Percentiles rank a stretch among this genome's conserved stretches.
Evolutionary conservation across 2,888 invertebrate species (phyloP).

Genomic region (Spisula subtruncata): DNA sequence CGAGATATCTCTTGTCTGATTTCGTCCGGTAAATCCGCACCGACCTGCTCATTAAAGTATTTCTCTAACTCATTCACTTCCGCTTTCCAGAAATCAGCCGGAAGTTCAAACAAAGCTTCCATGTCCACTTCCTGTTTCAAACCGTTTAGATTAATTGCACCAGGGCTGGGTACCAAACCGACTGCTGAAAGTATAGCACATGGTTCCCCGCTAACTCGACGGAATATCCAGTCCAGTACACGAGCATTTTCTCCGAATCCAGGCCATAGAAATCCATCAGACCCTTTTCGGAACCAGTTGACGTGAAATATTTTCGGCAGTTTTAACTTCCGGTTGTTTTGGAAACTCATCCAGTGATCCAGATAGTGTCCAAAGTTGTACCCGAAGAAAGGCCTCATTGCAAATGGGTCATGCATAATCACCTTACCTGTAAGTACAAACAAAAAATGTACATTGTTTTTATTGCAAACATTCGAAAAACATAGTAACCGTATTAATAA

Average conservation of each 20-base stretch:
- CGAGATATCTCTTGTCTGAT: conserved; percentile 92
- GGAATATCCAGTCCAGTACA: conserved; percentile 98
- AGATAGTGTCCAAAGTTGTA: conserved; percentile 99
- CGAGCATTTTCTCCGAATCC: conserved; percentile 98
- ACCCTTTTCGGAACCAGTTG: conserved; percentile 98
- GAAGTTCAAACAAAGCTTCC: conserved; percentile 95
- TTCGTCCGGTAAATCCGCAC: conserved; percentile 94
- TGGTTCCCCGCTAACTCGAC: conserved; percentile 90
- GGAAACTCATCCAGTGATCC: conserved; percentile 97
- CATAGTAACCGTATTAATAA: too few relatives aligned
- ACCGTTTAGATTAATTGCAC: conserved; percentile 91
- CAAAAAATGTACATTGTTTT: neutral
- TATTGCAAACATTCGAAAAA: neutral
- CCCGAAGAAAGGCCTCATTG: conserved; percentile 99
- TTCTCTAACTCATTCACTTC: conserved; percentile 93
- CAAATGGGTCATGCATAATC: conserved; percentile 99
- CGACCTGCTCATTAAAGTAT: conserved; percentile 97
- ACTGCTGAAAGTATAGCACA: conserved; percentile 91
- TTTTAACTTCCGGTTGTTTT: conserved; percentile 88
- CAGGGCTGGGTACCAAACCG: conserved; percentile 88
- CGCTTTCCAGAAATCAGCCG: conserved; percentile 96
- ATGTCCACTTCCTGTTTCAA: conserved; percentile 92
- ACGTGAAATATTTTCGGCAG: conserved; percentile 99
- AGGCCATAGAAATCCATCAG: conserved; percentile 98
- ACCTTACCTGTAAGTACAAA: conserved; percentile 83